A percentile compares a stretch with the other conserved stretches of the same genome.
Conservation (phyloP, 2,113 vertebrate species). For the Phylloscopus trochilus region DNA sequence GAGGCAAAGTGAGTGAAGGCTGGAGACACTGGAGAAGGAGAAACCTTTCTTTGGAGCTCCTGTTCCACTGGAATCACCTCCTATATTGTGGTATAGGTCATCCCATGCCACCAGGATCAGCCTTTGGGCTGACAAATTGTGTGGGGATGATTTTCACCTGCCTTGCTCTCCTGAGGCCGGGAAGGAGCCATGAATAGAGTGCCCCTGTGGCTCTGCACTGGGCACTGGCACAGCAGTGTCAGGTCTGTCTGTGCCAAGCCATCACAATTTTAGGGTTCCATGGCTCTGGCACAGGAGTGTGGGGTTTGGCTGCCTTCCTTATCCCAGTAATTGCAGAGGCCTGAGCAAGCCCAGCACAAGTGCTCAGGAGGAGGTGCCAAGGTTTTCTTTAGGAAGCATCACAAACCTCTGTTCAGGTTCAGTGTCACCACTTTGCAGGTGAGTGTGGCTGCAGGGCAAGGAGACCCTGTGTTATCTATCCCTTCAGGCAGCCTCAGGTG, state of each 20-base stretch:
- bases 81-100: not conserved
- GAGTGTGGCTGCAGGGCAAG: not conserved
- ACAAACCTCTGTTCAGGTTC: not conserved
- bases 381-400: not conserved
- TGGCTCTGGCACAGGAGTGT: not conserved
- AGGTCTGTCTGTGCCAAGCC: not conserved
- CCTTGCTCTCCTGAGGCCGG: not conserved
- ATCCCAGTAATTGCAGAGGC: not conserved
- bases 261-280: not conserved
- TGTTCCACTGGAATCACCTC: not conserved
- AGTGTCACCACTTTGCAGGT: accelerated
- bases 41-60: not conserved
- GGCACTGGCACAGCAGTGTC: not conserved
- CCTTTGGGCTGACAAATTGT: not conserved
- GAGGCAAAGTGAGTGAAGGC: not conserved
- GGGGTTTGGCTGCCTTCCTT: not conserved
- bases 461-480: not conserved
- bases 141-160: not conserved
- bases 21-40: not conserved
- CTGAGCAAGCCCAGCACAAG: not conserved
- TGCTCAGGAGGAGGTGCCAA: not conserved
- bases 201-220: accelerated
- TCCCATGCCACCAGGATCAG: not conserved
- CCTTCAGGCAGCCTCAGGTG: not conserved
- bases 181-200: not conserved